phyloP scores from a whole-genome alignment of 2,113 vertebrate genomes.

The Lophotis ruficrista region DNA sequence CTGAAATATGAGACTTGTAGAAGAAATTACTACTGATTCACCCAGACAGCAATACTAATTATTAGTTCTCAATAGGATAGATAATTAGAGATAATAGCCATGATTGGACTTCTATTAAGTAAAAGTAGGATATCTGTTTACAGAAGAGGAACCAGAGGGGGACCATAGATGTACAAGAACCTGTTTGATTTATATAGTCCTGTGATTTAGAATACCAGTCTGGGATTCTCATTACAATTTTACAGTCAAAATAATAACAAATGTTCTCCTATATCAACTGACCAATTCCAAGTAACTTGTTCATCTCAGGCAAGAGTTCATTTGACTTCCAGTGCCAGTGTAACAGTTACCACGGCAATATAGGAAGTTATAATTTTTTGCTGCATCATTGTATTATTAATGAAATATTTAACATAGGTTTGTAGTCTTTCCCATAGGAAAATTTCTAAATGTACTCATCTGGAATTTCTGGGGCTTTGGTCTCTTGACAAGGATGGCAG shows the following conservation, averaged over 20 bases:
- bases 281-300: neutral
- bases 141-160: neutral
- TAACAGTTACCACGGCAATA: neutral
- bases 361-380: neutral
- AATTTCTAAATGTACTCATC: neutral
- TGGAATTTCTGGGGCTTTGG: neutral
- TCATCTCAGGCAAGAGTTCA: neutral
- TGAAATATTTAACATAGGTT: neutral
- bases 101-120: neutral
- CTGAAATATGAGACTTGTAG: neutral
- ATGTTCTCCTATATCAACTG: neutral
- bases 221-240: neutral
- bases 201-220: neutral
- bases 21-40: neutral
- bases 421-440: neutral
- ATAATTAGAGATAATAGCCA: neutral
- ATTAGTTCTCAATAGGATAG: neutral
- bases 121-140: neutral
- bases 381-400: neutral
- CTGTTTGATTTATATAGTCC: neutral
- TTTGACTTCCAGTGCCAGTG: neutral
- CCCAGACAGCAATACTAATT: neutral
- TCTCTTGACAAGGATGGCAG: constrained; percentile 15
- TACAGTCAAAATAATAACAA: neutral
- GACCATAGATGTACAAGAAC: neutral